Evolutionary conservation across 2,888 invertebrate genomes (phyloP).

Genomic region (Hypselothyrea guttata): DNA sequence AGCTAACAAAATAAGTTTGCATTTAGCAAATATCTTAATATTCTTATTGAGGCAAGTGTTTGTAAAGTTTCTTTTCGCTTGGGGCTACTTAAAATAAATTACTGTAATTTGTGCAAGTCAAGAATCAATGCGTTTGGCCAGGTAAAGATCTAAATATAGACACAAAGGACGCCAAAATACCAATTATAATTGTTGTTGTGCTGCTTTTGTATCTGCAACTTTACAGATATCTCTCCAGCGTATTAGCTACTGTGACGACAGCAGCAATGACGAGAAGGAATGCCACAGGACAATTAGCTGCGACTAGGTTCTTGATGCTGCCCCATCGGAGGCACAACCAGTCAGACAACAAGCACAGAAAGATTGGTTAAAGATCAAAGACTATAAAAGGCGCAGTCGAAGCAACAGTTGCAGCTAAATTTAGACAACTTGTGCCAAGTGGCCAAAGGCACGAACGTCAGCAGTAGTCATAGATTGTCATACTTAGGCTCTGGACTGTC

Average conservation of each 20-base stretch:
- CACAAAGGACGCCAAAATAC: conserved; percentile 69
- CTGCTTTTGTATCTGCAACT: conserved; percentile 30
- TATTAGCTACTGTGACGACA: conserved; percentile 40
- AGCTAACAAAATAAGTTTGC: conserved; percentile 4
- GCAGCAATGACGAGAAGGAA: conserved; percentile 60
- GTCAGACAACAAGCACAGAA: conserved; percentile 8
- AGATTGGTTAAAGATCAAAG: conserved; percentile 62
- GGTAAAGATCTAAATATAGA: conserved; percentile 63
- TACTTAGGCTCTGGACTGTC: conserved; percentile 49
- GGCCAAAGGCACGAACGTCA: conserved; percentile 13
- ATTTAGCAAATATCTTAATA: conserved; percentile 11
- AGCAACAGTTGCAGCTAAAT: conserved; percentile 66
- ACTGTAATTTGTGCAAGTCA: conserved; percentile 69
- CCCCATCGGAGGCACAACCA: conserved; percentile 19
- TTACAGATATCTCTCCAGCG: conserved; percentile 43
- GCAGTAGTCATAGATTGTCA: conserved; percentile 67
- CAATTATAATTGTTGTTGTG: conserved; percentile 63
- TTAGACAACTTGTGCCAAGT: conserved; percentile 53
- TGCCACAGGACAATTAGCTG: conserved; percentile 73
- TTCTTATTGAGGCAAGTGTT: conserved; percentile 8
- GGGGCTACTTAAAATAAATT: conserved; percentile 66
- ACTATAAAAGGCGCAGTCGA: conserved; percentile 63
- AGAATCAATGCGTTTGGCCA: conserved; percentile 59
- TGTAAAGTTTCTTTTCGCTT: conserved; percentile 1
- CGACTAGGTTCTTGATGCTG: conserved; percentile 47